A percentile compares a stretch with the other conserved stretches of the same genome.
Evolutionary conservation across 2,888 invertebrate species (phyloP).

Genomic region (Lasiommata megera): DNA sequence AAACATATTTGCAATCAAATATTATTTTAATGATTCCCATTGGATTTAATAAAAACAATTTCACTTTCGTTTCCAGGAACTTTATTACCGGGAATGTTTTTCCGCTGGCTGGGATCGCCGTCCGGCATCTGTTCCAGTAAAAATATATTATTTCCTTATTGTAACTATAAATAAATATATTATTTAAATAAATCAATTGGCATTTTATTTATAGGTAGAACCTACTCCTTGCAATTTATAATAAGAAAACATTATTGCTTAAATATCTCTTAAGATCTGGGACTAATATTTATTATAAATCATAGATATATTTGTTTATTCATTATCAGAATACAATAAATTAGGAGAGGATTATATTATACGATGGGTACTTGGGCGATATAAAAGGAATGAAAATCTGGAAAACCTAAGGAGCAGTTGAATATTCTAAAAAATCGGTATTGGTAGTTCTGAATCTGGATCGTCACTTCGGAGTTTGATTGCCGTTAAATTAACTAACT

Average conservation of each 20-base stretch:
- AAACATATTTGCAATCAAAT: neutral
- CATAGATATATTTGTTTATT: no score
- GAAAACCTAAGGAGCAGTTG: no score
- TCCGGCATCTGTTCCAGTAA: constrained; percentile 5
- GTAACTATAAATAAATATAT: neutral
- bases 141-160: constrained; percentile 4
- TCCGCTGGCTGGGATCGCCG: neutral
- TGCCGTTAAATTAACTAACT: no score
- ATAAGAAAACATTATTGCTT: neutral
- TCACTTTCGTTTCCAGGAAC: constrained; percentile 14
- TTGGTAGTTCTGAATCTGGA: no score
- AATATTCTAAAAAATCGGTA: no score
- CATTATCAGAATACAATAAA: no score
- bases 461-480: no score
- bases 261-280: no score
- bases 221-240: neutral
- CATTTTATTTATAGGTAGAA: neutral
- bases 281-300: no score
- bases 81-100: neutral
- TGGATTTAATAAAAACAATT: neutral
- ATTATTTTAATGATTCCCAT: neutral
- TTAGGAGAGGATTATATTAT: no score
- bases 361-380: no score
- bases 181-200: neutral
- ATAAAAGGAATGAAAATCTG: no score